Percentiles rank a stretch among this genome's conserved stretches.
Conservation (phyloP, 2,113 vertebrate species). For the Petroica traversi region DNA sequence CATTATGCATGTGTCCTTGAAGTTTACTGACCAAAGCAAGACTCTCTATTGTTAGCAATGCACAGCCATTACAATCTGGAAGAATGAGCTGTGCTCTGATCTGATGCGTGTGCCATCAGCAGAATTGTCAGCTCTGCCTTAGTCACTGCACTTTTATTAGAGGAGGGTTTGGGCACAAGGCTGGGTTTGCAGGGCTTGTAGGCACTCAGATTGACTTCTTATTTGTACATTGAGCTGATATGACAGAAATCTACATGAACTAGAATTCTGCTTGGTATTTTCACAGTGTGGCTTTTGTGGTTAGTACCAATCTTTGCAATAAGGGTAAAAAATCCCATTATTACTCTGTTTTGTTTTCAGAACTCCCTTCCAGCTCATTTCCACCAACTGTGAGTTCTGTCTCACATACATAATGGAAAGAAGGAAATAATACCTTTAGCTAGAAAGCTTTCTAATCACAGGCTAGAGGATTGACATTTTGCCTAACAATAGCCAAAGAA, state of each 20-base stretch:
- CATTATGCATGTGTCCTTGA: background rate
- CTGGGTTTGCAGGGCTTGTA: background rate
- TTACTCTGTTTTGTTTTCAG: background rate
- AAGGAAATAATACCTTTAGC: background rate
- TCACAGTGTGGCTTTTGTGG: background rate
- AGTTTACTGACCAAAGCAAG: background rate
- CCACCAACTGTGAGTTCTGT: background rate
- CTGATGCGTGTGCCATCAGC: background rate
- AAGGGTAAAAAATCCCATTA: background rate
- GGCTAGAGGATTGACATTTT: background rate
- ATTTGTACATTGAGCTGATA: background rate
- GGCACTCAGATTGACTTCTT: background rate
- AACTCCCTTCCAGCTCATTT: background rate
- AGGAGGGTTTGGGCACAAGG: background rate
- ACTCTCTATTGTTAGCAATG: conserved; percentile 40
- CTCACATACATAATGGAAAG: background rate
- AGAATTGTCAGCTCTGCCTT: conserved; percentile 16
- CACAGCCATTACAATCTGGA: conserved; percentile 1
- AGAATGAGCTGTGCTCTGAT: background rate
- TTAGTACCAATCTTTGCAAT: background rate
- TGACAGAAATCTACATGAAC: background rate
- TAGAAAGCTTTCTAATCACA: conserved; percentile 19
- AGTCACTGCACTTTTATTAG: background rate
- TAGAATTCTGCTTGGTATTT: background rate
- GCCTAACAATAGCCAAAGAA: background rate